Conservation (phyloP, 30 jellyfish, hydroid and myxozoan genomes). For the Aurelia aurita region DNA sequence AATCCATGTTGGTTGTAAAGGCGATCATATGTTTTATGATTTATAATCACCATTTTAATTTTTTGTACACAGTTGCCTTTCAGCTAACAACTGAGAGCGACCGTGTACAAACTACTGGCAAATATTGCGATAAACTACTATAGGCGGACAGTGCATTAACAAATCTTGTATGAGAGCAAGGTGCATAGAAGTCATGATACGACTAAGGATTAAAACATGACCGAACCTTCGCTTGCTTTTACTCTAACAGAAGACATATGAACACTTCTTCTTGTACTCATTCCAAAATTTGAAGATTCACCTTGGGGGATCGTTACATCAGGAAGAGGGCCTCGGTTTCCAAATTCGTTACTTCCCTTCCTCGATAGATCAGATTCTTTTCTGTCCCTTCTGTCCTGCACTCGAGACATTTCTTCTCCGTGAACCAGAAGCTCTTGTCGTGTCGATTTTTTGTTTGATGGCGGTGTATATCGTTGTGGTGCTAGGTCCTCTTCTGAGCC, state of each 20-base stretch:
- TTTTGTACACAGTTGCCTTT: too few relatives aligned
- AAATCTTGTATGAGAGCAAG: neutral
- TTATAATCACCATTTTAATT: too few relatives aligned
- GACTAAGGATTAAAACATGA: conserved; percentile 15
- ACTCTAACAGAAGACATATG: conserved; percentile 87
- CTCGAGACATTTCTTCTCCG: conserved; percentile 47
- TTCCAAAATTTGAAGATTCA: conserved; percentile 73
- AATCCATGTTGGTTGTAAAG: too few relatives aligned
- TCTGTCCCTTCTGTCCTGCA: conserved; percentile 28
- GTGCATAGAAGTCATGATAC: neutral
- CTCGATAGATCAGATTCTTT: conserved; percentile 3
- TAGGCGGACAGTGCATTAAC: too few relatives aligned
- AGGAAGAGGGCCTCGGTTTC: conserved; percentile 91
- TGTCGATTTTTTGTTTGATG: conserved; percentile 12
- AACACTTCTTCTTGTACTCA: conserved; percentile 75
- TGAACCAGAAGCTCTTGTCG: conserved; percentile 43
- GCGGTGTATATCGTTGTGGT: conserved; percentile 52
- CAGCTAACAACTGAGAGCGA: neutral
- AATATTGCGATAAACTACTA: too few relatives aligned
- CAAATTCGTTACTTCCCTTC: conserved; percentile 56
- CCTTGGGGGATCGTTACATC: conserved; percentile 86
- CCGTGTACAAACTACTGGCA: neutral
- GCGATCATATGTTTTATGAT: too few relatives aligned
- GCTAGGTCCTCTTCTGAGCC: conserved; percentile 90
- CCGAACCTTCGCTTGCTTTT: conserved; percentile 73